These are phyloP conservation scores for Gallinago media DNA, from an alignment of 2,113 vertebrate genomes.

Conservation along the genomic window DNA sequence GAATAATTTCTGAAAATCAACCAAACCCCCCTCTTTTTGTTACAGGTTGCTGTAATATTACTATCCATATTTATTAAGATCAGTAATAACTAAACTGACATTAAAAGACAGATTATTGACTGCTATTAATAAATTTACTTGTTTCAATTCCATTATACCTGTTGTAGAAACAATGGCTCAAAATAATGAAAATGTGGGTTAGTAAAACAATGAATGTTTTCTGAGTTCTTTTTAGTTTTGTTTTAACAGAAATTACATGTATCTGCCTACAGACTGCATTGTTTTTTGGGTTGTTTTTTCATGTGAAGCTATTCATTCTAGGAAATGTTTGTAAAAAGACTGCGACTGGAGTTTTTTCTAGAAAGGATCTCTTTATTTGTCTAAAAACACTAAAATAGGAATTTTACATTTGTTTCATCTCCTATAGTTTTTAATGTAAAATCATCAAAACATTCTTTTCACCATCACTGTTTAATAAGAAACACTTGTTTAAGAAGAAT, in stretches of 20 bases:
- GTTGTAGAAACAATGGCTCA: not conserved
- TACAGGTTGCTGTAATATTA: not conserved
- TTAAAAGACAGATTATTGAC: not conserved
- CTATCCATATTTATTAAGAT: not conserved
- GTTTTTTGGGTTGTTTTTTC: not conserved
- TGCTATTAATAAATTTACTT: not conserved
- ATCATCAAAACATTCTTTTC: not conserved
- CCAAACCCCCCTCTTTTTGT: fast-evolving
- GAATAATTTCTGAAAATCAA: not conserved
- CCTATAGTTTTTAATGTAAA: not conserved
- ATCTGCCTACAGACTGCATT: not conserved
- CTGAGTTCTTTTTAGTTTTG: not conserved
- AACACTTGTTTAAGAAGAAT: not conserved
- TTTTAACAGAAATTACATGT: not conserved
- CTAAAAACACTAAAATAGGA: not conserved
- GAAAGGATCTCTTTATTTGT: not conserved
- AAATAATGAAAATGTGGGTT: not conserved
- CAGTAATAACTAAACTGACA: not conserved
- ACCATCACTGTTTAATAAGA: not conserved
- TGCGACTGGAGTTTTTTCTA: not conserved
- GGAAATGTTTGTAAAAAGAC: not conserved
- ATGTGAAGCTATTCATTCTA: not conserved
- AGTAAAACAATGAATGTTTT: not conserved
- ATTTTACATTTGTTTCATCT: not conserved
- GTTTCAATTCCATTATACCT: not conserved